These are phyloP conservation scores for Ptychochromis oligacanthus DNA, from an alignment of 2,113 vertebrate species.

Conservation along the genomic window DNA sequence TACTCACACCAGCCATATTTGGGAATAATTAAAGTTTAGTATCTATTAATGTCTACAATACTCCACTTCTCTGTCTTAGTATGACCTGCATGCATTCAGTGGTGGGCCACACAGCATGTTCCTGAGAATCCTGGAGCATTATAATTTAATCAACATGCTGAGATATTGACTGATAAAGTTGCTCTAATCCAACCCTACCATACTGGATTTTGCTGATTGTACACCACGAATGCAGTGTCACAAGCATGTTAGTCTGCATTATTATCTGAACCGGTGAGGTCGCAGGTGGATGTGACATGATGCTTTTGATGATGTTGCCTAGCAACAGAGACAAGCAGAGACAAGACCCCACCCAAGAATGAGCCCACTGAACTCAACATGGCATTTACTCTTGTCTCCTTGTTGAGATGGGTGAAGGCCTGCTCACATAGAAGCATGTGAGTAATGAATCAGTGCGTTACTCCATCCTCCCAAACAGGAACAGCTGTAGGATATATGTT, in stretches of 20 bases:
- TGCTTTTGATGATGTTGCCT: neutral
- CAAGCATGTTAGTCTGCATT: neutral
- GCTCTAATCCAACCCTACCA: neutral
- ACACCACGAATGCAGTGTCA: neutral
- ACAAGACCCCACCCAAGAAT: neutral
- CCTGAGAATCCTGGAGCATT: neutral
- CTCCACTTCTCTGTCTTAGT: neutral
- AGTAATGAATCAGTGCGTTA: neutral
- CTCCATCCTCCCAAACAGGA: neutral
- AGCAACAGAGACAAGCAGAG: neutral
- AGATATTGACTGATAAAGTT: neutral
- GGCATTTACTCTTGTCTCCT: neutral
- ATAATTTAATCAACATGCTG: neutral
- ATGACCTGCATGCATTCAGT: neutral
- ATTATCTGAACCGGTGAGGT: neutral
- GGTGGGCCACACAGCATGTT: too few relatives aligned
- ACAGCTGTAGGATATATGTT: conserved; percentile 17
- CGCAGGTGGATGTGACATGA: neutral
- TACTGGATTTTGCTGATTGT: neutral
- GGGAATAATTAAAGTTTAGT: neutral
- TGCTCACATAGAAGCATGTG: neutral
- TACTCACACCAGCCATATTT: too few relatives aligned
- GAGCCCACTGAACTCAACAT: neutral
- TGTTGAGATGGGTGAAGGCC: neutral
- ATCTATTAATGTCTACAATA: neutral